Evolutionary conservation across 2,797 vertebrate genomes (phyloP).

Genomic region (Sebastes oblongus): DNA sequence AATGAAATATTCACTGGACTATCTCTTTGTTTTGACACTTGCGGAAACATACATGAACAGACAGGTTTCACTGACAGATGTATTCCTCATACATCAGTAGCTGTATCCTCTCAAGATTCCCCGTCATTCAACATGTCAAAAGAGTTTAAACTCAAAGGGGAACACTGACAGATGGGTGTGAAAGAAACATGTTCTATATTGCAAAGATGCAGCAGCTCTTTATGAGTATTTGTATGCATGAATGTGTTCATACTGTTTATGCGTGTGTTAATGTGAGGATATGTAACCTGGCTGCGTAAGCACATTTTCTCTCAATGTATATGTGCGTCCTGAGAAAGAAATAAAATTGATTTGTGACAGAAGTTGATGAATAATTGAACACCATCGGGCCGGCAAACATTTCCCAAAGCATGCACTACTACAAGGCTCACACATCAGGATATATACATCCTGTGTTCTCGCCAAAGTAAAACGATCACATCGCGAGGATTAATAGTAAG

Average conservation of each 20-base stretch:
- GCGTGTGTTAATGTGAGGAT: background rate
- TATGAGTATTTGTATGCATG: background rate
- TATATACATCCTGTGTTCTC: background rate
- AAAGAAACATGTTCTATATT: constrained; percentile 26
- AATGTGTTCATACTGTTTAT: background rate
- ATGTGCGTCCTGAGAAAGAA: constrained; percentile 21
- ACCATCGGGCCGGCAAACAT: constrained; percentile 34
- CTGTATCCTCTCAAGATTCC: constrained; percentile 46
- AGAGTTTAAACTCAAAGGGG: constrained; percentile 47
- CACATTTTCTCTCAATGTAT: constrained; percentile 20
- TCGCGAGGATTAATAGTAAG: background rate
- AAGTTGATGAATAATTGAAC: constrained; percentile 71
- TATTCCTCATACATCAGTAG: constrained; percentile 54
- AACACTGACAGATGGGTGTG: constrained; percentile 28
- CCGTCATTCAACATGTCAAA: constrained; percentile 48
- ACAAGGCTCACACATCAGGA: constrained; percentile 23
- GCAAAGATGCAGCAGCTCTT: background rate
- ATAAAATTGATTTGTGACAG: constrained; percentile 62
- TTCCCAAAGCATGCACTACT: constrained; percentile 16
- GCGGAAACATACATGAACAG: constrained; percentile 36
- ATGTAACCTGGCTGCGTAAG: constrained; percentile 14
- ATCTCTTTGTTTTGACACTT: constrained; percentile 70
- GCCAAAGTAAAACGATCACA: background rate
- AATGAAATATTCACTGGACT: constrained; percentile 69
- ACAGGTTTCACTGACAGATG: constrained; percentile 52